phyloP scores from a whole-genome alignment of 2,113 vertebrate genomes.

The Aspiorhynchus laticeps region DNA sequence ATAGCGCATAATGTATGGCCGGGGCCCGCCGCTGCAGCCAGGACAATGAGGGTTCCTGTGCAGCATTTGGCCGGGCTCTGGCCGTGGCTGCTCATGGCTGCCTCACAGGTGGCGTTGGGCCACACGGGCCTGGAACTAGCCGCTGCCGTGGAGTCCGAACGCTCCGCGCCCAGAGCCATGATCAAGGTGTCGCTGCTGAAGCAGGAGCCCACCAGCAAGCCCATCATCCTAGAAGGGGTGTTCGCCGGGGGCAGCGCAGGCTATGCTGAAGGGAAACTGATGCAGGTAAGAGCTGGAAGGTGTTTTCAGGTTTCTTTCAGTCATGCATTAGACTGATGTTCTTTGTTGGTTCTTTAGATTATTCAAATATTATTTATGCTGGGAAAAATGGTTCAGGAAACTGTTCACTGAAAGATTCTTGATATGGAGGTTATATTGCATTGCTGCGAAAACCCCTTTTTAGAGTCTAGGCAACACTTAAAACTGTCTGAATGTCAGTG shows the following conservation, averaged over 20 bases:
- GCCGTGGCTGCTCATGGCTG: slow-evolving; percentile 95
- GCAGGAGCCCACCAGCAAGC: slow-evolving; percentile 81
- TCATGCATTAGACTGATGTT: neutral
- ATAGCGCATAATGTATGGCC: slow-evolving; percentile 87
- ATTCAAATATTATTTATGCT: too few species aligned
- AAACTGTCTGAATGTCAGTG: neutral
- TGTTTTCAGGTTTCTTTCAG: neutral
- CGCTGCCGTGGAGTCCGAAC: slow-evolving; percentile 82
- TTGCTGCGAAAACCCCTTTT: neutral
- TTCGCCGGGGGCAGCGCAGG: slow-evolving; percentile 87
- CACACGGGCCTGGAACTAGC: slow-evolving; percentile 81
- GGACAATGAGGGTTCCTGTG: slow-evolving; percentile 94
- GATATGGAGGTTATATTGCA: neutral
- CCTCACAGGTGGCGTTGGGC: slow-evolving; percentile 87
- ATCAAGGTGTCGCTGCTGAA: slow-evolving; percentile 90
- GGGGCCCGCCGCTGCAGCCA: slow-evolving; percentile 84
- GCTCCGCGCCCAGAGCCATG: slow-evolving; percentile 83
- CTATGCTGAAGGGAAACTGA: slow-evolving; percentile 89
- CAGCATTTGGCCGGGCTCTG: slow-evolving; percentile 94
- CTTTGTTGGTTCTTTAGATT: neutral
- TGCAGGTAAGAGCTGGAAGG: slow-evolving; percentile 84
- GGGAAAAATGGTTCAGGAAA: too few species aligned
- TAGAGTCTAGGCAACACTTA: too few species aligned
- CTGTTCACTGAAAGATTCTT: neutral
- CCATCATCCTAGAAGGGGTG: slow-evolving; percentile 87